Conservation (phyloP, 2,113 vertebrate species). For the Pseudorectes ferrugineus region DNA sequence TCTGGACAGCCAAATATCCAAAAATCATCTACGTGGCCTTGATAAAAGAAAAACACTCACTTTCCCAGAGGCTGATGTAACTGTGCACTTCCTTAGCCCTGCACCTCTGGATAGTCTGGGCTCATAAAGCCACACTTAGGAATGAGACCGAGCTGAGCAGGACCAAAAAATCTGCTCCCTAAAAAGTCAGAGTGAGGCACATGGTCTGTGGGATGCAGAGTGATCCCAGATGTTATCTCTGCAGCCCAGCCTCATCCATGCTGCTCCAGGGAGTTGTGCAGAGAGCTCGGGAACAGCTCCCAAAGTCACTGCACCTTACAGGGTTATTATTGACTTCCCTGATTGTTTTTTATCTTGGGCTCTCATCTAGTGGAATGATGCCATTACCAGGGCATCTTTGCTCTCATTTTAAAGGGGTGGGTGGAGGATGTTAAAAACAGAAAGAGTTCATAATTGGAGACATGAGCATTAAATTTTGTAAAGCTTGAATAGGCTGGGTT, state of each 20-base stretch:
- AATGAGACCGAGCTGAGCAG: not conserved
- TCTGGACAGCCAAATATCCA: not conserved
- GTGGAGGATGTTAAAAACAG: not conserved
- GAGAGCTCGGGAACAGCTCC: not conserved
- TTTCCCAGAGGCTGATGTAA: not conserved
- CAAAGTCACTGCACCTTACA: accelerated
- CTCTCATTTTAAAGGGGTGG: not conserved
- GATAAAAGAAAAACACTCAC: not conserved
- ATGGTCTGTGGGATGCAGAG: accelerated
- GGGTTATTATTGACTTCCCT: not conserved
- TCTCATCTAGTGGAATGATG: not conserved
- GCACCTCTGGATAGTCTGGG: not conserved
- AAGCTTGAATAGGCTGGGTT: not conserved
- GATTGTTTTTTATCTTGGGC: not conserved
- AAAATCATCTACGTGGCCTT: not conserved
- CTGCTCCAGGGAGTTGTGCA: not conserved
- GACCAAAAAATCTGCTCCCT: not conserved
- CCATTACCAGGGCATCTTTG: not conserved
- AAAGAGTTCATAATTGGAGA: not conserved
- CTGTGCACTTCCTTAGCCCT: not conserved
- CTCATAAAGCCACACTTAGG: not conserved
- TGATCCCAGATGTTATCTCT: not conserved
- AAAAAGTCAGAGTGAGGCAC: not conserved
- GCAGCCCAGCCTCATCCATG: not conserved
- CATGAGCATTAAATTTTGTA: not conserved